Evolutionary conservation across 2,888 invertebrate species (phyloP), one percentile per base, ranked within the genome.

Genomic region (Drosophila fungiperda): DNA sequence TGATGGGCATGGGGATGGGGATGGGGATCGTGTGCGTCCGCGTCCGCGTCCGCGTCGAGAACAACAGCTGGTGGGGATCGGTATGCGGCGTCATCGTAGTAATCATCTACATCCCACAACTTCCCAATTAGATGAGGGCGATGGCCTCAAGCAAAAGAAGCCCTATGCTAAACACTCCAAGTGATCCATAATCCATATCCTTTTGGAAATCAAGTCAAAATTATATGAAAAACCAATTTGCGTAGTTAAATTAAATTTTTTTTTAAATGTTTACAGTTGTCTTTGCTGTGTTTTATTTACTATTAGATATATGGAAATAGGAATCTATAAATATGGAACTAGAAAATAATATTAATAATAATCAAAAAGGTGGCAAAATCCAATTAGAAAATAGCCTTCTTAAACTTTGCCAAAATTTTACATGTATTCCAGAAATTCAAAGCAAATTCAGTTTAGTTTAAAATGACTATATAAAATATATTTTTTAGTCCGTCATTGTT

Each of bases 161-260:
- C 5, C 7, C 1, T 61, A 54, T 11, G 50, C 64, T 11, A 73
- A 65, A 20, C 68, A 29, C n/a, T n/a, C 12, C 4, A 77, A 76
- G 45, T 76, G 40, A 68, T 35, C 12, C 1, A 20, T 6, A 6
- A 6, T 20, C 11, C 1, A 20, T 6, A 4, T 1, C n/a, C 11
- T 49, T 9, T 49, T 11, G 17, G 9, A 6, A 17, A n/a, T 29
- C 45, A n/a, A 26, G 7, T 45, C 20, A 38, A 38, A 85, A 83
- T 83, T 67, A 48, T 58, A 67, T 62, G 5, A 17, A 55, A 35
- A 35, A 29, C 17, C 26, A 9, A 15, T 26, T 55, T 48, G 17
- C 20, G 29, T 33, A 50, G 9, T 49, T 67, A 49, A 40, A 58
- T 81, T 81, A 36, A 65, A 63, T 73, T 63, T 68, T 23, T 68